Evolutionary conservation across 1,140 invertebrate species (phyloP), one percentile per base, ranked within the genome.

Genomic region (Orchesella cincta): DNA sequence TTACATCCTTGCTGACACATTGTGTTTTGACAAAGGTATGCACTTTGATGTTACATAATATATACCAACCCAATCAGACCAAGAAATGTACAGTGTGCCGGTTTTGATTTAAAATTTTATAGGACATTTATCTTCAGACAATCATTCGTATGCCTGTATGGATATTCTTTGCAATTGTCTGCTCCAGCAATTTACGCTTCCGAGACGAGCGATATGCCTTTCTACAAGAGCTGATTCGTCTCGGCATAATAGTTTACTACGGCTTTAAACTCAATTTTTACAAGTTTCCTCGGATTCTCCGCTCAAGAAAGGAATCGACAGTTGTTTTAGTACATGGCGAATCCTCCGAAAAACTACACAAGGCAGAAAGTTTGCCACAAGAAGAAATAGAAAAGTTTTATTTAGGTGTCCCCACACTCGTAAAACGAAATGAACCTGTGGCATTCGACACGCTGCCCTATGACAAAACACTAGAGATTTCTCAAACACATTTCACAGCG

Each of bases 381-480:
- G 62, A 67, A 5, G 62, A 67, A 67, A 29, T 67, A 12, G 8
- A 67, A 31, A 3, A 29, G 14, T 67, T 67, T 67, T 67, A 31
- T n/a, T 31, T 31, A 33, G 62, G 62, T 5, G 62, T 67, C 3
- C 62, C 62, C 26, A 67, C 62, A 2, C 31, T 67, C 2, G 28
- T 67, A 12, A 67, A 67, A n/a, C 2, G 62, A 31, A 67, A 67
- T 31, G 62, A 67, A 16, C 26, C 8, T 14, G 62, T 67, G 5
- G 62, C 62, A 2, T 67, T 31, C 33, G 26, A 67, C n/a, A 23
- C 62, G 5, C 23, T 8, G 26, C 62, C 62, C 5, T 67, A 31
- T 33, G 62, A 67, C 31, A 67, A 67, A n/a, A 33, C 62, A 31
- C n/a, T 67, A n/a, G 62, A 67, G n/a, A 67, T 67, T 67, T 12